phyloP scores from a whole-genome alignment of 2,888 invertebrate genomes.

The Leptinotarsa peninsularis region DNA sequence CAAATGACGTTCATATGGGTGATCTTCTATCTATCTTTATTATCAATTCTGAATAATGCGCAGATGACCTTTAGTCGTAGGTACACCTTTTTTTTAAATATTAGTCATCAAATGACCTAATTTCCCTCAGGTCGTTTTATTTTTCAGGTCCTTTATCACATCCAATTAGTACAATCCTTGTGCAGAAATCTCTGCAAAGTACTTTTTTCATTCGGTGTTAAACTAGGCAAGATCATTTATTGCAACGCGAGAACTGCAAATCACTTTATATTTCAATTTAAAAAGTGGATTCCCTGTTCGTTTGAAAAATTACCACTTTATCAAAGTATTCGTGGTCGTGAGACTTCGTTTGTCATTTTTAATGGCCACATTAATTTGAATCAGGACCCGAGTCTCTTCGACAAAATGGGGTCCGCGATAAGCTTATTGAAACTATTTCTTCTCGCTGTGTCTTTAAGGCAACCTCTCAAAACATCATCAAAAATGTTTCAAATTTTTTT shows the following conservation, averaged over 20 bases:
- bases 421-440: not conserved
- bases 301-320: constrained; percentile 9
- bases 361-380: constrained; percentile 4
- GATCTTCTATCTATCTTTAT: no score
- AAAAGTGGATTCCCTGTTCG: constrained; percentile 3
- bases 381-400: not conserved
- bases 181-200: not conserved
- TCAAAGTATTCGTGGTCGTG: constrained; percentile 4
- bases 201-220: not conserved
- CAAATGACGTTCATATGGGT: no score
- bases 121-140: no score
- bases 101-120: no score
- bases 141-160: not conserved
- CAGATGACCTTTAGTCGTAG: no score
- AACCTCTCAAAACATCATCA: not conserved
- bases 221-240: not conserved
- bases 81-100: no score
- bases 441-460: not conserved
- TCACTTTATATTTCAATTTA: constrained; percentile 6
- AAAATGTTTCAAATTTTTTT: no score
- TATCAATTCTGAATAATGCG: no score
- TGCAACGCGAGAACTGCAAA: constrained; percentile 1
- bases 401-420: not conserved
- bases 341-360: constrained; percentile 17
- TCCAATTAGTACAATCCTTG: not conserved